phyloP scores from a whole-genome alignment of 2,888 invertebrate species.

The Melinaea menophilus region DNA sequence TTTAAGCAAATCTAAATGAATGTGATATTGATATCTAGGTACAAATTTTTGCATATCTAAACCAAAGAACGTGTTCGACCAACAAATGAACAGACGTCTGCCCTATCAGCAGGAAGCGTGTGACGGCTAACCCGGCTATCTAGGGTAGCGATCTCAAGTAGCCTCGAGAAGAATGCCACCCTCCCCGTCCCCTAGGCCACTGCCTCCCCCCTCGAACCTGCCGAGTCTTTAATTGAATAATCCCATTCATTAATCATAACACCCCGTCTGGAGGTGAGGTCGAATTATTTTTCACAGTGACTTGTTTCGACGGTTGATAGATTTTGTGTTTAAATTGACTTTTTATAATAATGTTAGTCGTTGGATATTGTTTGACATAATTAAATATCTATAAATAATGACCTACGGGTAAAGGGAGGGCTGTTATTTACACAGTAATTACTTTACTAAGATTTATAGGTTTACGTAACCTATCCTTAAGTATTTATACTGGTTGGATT shows the following conservation, averaged over 20 bases:
- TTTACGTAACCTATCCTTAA: too few relatives aligned
- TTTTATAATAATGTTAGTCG: constrained; percentile 13
- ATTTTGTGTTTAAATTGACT: constrained; percentile 22
- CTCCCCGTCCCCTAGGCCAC: constrained; percentile 19
- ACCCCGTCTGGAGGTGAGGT: constrained; percentile 68
- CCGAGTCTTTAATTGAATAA: constrained; percentile 77
- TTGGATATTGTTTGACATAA: neutral
- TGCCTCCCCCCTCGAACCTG: constrained; percentile 57
- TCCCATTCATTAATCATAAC: constrained; percentile 76
- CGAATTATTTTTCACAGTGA: constrained; percentile 63
- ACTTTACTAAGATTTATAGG: too few relatives aligned
- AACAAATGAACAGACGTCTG: constrained; percentile 41
- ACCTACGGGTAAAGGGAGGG: too few relatives aligned
- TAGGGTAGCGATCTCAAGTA: constrained; percentile 47
- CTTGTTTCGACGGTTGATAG: constrained; percentile 33
- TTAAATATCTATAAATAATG: neutral
- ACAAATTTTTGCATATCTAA: constrained; percentile 8
- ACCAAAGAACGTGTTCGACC: constrained; percentile 13
- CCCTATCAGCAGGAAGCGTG: constrained; percentile 34
- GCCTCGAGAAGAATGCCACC: constrained; percentile 44
- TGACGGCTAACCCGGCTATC: constrained; percentile 29
- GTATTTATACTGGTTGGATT: too few relatives aligned
- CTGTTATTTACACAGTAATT: too few relatives aligned
- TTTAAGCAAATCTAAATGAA: too few relatives aligned
- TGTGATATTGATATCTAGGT: constrained; percentile 6